Evolutionary conservation across 2,797 vertebrate genomes (phyloP), one percentile per base, ranked within the genome.

Genomic region (Chelon labrosus): DNA sequence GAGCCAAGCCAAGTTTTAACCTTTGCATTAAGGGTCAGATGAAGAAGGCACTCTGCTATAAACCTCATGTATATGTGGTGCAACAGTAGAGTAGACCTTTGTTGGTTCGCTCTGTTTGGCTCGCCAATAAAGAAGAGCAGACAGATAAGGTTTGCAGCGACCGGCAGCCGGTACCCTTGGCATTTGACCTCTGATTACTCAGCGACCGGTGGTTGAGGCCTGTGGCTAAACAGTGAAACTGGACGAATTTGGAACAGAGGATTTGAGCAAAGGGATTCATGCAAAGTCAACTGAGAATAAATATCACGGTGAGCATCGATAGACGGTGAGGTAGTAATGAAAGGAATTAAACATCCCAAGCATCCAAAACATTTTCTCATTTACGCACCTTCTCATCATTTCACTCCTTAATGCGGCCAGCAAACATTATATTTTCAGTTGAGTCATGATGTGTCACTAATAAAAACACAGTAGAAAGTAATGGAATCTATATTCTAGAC

Each of bases 111-210:
- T 44, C 38, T 49, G 19, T n/a, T 14, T 65, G 6, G 7, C 38
- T 35, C 65, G 49, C 12, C 7, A 1, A 8, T 42, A 22, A 61
- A 54, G 39, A 3, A 17, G 19, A 58, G 27, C 42, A 58, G 44
- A 37, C 25, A 8, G 16, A 27, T 31, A 55, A 61, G 31, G 20
- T 59, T 44, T 50, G 38, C 20, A 22, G 71, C 22, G 70, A 38
- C 67, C 61, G 64, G 49, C 50, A 35, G 20, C 12, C 1, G 2
- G 12, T 58, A 72, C 64, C 73, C 63, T 81, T 77, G 49, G 46
- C 38, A 61, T 80, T 38, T 50, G 61, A 65, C 77, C 59, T 80
- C 60, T 22, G 72, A 54, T 69, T 50, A 53, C 49, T 72, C 69
- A 52, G 35, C 1, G 0, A 57, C 39, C 11, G 9, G 13, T 54